These are phyloP conservation scores for Mesodorylaimus sp. DNA, from an alignment of 2,888 invertebrate species.

Conservation along the genomic window DNA sequence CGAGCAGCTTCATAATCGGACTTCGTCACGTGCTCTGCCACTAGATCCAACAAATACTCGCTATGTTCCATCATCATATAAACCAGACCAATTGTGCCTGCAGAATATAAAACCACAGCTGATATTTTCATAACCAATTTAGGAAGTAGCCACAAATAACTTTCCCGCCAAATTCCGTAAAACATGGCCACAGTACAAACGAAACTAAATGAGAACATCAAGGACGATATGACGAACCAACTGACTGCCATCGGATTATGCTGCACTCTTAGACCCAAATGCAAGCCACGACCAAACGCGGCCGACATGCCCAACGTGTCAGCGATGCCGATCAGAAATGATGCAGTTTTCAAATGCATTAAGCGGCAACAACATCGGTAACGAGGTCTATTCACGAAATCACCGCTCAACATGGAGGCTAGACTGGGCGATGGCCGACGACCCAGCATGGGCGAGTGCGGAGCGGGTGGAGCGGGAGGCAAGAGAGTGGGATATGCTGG, in stretches of 20 bases:
- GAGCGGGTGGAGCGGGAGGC: no score
- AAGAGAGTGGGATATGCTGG: no score
- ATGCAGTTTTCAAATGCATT: not conserved
- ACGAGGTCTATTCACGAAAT: no score
- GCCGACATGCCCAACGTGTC: not conserved
- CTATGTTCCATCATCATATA: not conserved
- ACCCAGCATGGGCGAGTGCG: no score
- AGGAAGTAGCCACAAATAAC: not conserved
- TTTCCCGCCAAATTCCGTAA: slow-evolving; percentile 4
- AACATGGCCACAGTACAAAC: not conserved
- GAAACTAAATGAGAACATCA: not conserved
- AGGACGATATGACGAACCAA: slow-evolving; percentile 2
- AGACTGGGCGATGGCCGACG: no score
- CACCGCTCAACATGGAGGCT: no score
- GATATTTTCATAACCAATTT: not conserved
- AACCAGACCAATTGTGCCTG: not conserved
- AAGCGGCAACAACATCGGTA: not conserved
- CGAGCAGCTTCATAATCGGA: slow-evolving; percentile 1
- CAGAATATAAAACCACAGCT: not conserved
- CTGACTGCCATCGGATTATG: not conserved
- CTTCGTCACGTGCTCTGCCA: not conserved
- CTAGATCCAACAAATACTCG: not conserved
- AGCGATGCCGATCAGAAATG: not conserved
- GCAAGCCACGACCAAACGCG: slow-evolving; percentile 1
- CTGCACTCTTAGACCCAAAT: not conserved